Base-by-base conservation (phyloP, 2,113 vertebrate genomes). In the Actenoides lindsayi region DNA sequence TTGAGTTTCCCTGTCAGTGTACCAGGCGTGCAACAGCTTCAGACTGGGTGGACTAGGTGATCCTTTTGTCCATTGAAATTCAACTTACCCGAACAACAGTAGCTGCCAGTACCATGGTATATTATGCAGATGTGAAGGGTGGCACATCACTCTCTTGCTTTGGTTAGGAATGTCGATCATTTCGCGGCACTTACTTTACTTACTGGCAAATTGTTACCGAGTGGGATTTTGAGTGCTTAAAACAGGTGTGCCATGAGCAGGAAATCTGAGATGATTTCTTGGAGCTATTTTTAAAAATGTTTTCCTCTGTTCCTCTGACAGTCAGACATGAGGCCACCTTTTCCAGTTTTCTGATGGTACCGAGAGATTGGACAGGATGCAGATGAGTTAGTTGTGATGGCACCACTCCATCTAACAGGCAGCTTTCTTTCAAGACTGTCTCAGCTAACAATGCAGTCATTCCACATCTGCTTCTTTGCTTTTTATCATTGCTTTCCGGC, bases 71-170 rank as follows among this genome's bases (percentile, higher is more conserved):
- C 1, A 0, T 68, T 25, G n/a, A 46, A 19, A 33, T 41, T 76
- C 6, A 56, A 21, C 15, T 80, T 83, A 73, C 1, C 44, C 31
- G 27, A 18, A 69, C 24, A 80, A 48, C 7, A 28, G 9, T 18
- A 79, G 39, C 28, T 68, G 67, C 17, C 16, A 17, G 37, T 59
- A 37, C 14, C 8, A 3, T 37, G 23, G 23, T 69, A 33, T 60
- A 1, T 64, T 65, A 35, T 2, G 5, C 33, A 41, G 50, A 27
- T 0, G 0, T 18, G 63, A 67, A 59, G 35, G 8, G 56, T 67
- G 37, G 19, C 4, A 1, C 25, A 37, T 70, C 37, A 28, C 28
- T 25, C 5, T 73, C 20, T 59, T 67, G 35, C 20, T 94, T 87
- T 65, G 42, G 5, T 76, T 83, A 51, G 62, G 51, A 30, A 25